Evolutionary conservation across 2,888 invertebrate species (phyloP).

Genomic region (Blastobasis adustella): DNA sequence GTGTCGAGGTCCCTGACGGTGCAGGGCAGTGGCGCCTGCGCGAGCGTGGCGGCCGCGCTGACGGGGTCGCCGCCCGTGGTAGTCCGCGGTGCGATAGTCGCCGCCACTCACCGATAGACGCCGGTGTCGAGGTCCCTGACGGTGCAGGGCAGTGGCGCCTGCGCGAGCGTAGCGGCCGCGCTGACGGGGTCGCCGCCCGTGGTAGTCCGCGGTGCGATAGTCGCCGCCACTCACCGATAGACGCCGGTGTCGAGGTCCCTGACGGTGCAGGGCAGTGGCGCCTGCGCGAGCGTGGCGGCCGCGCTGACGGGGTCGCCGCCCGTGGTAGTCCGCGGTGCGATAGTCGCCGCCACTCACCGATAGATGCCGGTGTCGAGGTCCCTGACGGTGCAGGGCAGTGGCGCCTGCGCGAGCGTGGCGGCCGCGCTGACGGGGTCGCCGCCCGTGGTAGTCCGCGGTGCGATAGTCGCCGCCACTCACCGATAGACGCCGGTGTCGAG

Average conservation of each 20-base stretch:
- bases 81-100: conserved; percentile 88
- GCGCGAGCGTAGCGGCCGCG: conserved; percentile 77
- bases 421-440: conserved; percentile 90
- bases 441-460: conserved; percentile 88
- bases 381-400: conserved; percentile 73
- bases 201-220: conserved; percentile 83
- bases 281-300: conserved; percentile 73
- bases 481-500: conserved; percentile 88
- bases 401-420: conserved; percentile 70
- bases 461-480: conserved; percentile 33
- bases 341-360: conserved; percentile 36
- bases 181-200: conserved; percentile 91
- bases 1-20: conserved; percentile 86
- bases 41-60: conserved; percentile 77
- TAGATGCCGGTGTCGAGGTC: conserved; percentile 91
- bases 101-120: conserved; percentile 84
- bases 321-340: conserved; percentile 85
- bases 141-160: conserved; percentile 64
- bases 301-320: conserved; percentile 92
- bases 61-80: conserved; percentile 92
- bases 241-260: conserved; percentile 88
- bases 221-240: conserved; percentile 67
- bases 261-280: conserved; percentile 72
- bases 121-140: conserved; percentile 89
- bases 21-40: conserved; percentile 62